These are phyloP conservation scores for Falcunculus frontatus DNA, from an alignment of 2,113 vertebrate species.

Conservation along the genomic window DNA sequence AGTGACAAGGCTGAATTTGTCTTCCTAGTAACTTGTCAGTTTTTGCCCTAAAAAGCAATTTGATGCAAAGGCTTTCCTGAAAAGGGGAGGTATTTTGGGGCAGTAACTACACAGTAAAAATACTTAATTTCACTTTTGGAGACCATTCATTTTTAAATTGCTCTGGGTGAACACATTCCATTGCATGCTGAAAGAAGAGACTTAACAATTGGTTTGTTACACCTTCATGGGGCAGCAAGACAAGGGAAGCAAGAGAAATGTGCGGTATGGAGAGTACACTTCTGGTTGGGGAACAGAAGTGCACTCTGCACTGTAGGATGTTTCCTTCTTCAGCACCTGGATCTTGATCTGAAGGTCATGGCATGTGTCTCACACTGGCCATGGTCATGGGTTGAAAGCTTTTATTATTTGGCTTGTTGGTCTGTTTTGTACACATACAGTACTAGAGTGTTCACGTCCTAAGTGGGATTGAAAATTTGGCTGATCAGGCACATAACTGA, in stretches of 20 bases:
- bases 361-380: not conserved
- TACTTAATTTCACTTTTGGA: not conserved
- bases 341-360: not conserved
- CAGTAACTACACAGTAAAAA: not conserved
- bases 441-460: not conserved
- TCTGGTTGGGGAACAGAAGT: not conserved
- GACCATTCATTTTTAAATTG: not conserved
- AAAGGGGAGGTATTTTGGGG: not conserved
- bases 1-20: not conserved
- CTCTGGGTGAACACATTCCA: not conserved
- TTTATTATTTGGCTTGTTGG: not conserved
- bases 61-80: not conserved
- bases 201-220: not conserved
- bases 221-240: not conserved
- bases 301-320: too few species aligned
- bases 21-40: not conserved
- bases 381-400: not conserved
- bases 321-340: not conserved
- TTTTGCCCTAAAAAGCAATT: not conserved
- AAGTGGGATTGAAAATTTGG: not conserved
- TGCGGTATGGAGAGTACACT: not conserved
- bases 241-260: not conserved
- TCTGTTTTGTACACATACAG: not conserved
- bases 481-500: not conserved
- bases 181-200: not conserved